phyloP scores from a whole-genome alignment of 2,113 vertebrate species.

The Kryptolebias marmoratus region DNA sequence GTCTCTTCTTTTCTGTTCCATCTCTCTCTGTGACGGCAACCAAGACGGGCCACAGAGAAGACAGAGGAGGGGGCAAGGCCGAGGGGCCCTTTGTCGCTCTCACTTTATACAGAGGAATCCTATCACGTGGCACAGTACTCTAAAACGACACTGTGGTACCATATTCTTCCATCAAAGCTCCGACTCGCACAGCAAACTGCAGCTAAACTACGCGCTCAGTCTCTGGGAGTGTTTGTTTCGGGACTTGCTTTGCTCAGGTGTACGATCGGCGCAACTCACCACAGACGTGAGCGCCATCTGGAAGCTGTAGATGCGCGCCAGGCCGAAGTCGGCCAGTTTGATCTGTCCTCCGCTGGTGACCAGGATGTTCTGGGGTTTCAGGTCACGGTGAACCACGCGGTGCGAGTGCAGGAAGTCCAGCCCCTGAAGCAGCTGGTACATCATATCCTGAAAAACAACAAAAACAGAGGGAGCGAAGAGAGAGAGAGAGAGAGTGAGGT shows the following conservation, averaged over 20 bases:
- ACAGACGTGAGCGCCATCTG: constrained; percentile 99
- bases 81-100: constrained; percentile 64
- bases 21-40: constrained; percentile 60
- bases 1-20: constrained; percentile 65
- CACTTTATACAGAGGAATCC: constrained; percentile 75
- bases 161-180: constrained; percentile 11
- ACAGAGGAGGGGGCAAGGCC: constrained; percentile 19
- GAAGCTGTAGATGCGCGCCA: constrained; percentile 98
- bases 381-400: constrained; percentile 96
- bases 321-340: constrained; percentile 95
- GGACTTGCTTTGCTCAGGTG: constrained; percentile 8
- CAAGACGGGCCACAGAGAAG: constrained; percentile 43
- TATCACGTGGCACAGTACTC: constrained; percentile 54
- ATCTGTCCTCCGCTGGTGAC: constrained; percentile 97
- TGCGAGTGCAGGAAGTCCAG: constrained; percentile 98
- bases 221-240: constrained; percentile 11
- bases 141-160: constrained; percentile 51
- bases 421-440: constrained; percentile 96
- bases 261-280: constrained; percentile 84
- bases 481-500: background rate
- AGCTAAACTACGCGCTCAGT: no score
- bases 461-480: constrained; percentile 20
- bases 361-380: constrained; percentile 98
- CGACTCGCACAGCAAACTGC: no score
- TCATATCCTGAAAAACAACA: constrained; percentile 88